Evolutionary conservation across 1,140 invertebrate genomes (phyloP).

Genomic region (Drosophila quadrilineata): DNA sequence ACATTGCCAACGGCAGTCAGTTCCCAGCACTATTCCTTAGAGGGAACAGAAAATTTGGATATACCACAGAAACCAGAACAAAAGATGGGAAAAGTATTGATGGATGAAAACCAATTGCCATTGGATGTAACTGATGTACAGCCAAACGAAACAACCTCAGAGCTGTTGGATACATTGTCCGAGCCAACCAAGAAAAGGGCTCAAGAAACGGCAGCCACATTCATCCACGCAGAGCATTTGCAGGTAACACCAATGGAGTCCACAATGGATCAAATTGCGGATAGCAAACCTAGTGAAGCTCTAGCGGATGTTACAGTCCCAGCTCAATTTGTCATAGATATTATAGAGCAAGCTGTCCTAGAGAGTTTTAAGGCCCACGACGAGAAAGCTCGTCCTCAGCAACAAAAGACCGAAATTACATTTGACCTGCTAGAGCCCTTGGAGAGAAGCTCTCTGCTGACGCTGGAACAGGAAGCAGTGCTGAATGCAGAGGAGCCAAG

Average conservation of each 20-base stretch:
- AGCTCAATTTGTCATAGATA: conserved; percentile 30
- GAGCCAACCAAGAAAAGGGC: conserved; percentile 19
- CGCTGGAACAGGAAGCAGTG: conserved; percentile 47
- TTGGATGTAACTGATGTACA: conserved; percentile 57
- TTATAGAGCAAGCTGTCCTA: conserved; percentile 41
- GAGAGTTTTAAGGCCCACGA: conserved; percentile 28
- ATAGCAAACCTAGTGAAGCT: conserved; percentile 27
- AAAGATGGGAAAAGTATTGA: conserved; percentile 20
- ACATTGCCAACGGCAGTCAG: conserved; percentile 40
- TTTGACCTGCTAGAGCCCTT: conserved; percentile 47
- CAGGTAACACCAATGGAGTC: conserved; percentile 44
- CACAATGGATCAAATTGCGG: not conserved
- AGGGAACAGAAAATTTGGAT: conserved; percentile 12
- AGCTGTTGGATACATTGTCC: too few species aligned
- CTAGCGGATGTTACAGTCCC: conserved; percentile 43
- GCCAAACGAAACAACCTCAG: conserved; percentile 37
- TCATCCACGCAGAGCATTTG: conserved; percentile 33
- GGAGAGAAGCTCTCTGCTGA: conserved; percentile 29
- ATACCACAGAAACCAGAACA: conserved; percentile 19
- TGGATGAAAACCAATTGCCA: conserved; percentile 42
- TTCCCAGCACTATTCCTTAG: conserved; percentile 20
- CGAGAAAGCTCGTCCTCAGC: conserved; percentile 9
- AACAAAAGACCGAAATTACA: conserved; percentile 16
- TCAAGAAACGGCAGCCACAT: conserved; percentile 20
- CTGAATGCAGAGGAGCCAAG: conserved; percentile 14